phyloP scores from a whole-genome alignment of 1,140 invertebrate genomes.

The Neuroterus valhalla region DNA sequence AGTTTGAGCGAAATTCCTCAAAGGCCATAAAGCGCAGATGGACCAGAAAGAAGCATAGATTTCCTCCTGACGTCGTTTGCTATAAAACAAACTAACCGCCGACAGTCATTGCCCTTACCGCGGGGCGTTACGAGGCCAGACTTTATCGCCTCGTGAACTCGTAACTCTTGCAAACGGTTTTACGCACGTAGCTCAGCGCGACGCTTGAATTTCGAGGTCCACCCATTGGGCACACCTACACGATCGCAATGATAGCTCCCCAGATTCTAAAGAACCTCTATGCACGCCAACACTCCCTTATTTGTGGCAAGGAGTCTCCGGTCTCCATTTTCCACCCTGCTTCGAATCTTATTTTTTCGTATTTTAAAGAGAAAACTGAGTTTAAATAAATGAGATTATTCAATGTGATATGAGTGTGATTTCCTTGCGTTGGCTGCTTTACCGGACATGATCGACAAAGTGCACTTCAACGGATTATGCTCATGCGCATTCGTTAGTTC shows the following conservation, averaged over 20 bases:
- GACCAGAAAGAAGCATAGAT: conserved; percentile 66
- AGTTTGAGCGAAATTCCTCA: conserved; percentile 66
- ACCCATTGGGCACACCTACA: conserved; percentile 16
- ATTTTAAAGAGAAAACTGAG: background rate
- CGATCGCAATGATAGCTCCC: conserved; percentile 5
- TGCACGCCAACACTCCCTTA: background rate
- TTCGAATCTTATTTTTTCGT: background rate
- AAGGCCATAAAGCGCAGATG: conserved; percentile 72
- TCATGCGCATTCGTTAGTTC: too few relatives aligned
- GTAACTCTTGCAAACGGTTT: conserved; percentile 72
- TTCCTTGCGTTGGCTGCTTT: too few relatives aligned
- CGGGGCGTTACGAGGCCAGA: conserved; percentile 67
- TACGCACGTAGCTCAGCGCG: conserved; percentile 53
- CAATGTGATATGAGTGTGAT: too few relatives aligned
- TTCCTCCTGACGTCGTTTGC: conserved; percentile 63
- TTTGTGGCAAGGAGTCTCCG: background rate
- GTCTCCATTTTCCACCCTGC: background rate
- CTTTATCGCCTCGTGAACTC: conserved; percentile 73
- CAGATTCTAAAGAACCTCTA: conserved; percentile 1
- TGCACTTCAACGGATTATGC: too few relatives aligned
- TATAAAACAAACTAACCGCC: conserved; percentile 72
- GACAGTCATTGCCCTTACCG: conserved; percentile 64
- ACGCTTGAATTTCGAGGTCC: conserved; percentile 42
- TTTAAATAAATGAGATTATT: too few relatives aligned
- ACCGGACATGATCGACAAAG: too few relatives aligned